Base-by-base conservation (phyloP, 2,797 vertebrate genomes). In the Schizopygopsis malacanthus region DNA sequence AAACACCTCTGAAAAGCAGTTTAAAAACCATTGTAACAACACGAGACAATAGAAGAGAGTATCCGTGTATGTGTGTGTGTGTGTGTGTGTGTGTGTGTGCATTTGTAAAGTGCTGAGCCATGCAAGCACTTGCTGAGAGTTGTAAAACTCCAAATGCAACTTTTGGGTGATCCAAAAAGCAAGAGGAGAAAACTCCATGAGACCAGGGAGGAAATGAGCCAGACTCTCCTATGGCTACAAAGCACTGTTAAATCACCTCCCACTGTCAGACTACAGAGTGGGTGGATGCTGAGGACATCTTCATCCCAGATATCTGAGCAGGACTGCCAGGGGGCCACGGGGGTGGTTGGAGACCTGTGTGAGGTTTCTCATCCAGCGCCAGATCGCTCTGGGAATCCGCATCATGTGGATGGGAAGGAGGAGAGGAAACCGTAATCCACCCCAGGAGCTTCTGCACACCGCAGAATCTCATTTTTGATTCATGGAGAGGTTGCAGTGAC, bases 211-310 rank as follows among this genome's bases (percentile, higher is more conserved):
- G 39, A 73, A 79, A 45, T 15, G 45, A 71, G 43, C 20, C 67
- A 82, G 80, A 81, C 47, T 72, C 63, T 89, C 72, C 72, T 61
- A 72, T 63, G 69, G 56, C 81, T 85, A 86, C 79, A 87, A 79
- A 84, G 67, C 37, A 81, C 76, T 84, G 83, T 77, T 85, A 87
- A 89, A 90, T 89, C 79, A 85, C 82, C 85, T 87, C 86, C 86
- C 88, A 89, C 86, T 52, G 81, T 72, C 82, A 73, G 45, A 77
- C 71, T 79, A 16, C 75, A 16, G 77, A 86, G 84, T 83, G 70
- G 84, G 84, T 80, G 83, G 82, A 76, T 82, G 79, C 81, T 63
- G 81, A 86, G 78, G 81, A 83, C 67, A 25, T 83, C 73, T 83
- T 63, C 65, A 88, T 79, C 47, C 63, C 72, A 72, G 67, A 75